Evolutionary conservation across 2,797 vertebrate species (phyloP), one percentile per base, ranked within the genome.

Genomic region (Lates japonicus): DNA sequence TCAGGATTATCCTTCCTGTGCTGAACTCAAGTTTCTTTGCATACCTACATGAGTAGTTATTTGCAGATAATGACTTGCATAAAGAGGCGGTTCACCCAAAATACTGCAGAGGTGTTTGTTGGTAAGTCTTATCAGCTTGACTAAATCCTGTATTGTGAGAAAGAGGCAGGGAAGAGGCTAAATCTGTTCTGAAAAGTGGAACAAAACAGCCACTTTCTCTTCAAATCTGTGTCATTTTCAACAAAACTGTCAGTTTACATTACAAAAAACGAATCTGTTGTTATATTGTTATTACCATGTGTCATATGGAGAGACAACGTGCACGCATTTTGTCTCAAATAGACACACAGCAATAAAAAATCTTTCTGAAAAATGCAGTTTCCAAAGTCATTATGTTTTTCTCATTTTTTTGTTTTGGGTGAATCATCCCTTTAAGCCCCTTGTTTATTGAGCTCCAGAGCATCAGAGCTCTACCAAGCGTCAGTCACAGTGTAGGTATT

Each of bases 401-500:
- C 3, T 52, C 11, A 13, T 16, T 7, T 54, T 11, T 5, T 33
- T 46, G 0, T 74, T 87, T 65, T 68, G 85, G 71, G 81, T 86
- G 90, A 87, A 84, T 76, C 68, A 1, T 73, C 78, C 71, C 79
- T 88, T 69, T 80, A 68, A 78, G 33, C 73, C 66, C 73, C 51
- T 41, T 73, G 76, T 78, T 76, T 71, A 31, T 29, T 44, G 70
- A 0, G 5, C 73, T 51, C 19, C n/a, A 1, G 81, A 74, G 77
- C 80, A 13, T 85, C 78, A 64, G 41, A 77, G 74, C 82, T 81
- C 31, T 9, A 16, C 29, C 31, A 60, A 68, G 54, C 63, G 65
- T 87, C 77, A 76, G 16, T 85, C 76, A 65, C 72, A 58, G 82
- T 85, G 88, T 78, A 87, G 91, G 88, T 91, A 90, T 93, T 88